Evolutionary conservation across 2,888 invertebrate genomes (phyloP).

Genomic region (Meloe dianella): DNA sequence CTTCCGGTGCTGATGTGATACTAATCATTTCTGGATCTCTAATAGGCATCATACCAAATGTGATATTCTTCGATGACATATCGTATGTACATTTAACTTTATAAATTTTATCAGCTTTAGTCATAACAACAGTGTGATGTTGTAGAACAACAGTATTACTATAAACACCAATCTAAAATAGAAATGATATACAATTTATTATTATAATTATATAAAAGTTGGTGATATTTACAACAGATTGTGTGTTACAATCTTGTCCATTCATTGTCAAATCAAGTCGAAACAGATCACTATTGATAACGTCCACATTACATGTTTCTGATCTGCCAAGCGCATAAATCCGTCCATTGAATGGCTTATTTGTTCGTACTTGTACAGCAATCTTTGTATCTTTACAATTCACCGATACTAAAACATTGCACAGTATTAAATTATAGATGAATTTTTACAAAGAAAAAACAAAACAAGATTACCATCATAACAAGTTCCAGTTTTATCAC

Average conservation of each 20-base stretch:
- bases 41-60: slow-evolving; percentile 97
- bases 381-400: slow-evolving; percentile 95
- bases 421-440: slow-evolving; percentile 12
- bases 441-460: neutral
- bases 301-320: slow-evolving; percentile 94
- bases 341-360: slow-evolving; percentile 92
- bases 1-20: slow-evolving; percentile 93
- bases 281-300: slow-evolving; percentile 90
- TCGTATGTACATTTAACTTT: slow-evolving; percentile 96
- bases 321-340: slow-evolving; percentile 93
- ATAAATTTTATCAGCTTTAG: slow-evolving; percentile 95
- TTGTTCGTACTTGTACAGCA: slow-evolving; percentile 90
- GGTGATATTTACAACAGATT: slow-evolving; percentile 87
- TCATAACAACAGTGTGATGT: slow-evolving; percentile 95
- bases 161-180: slow-evolving; percentile 82
- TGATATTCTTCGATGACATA: slow-evolving; percentile 95
- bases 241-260: slow-evolving; percentile 94
- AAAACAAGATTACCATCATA: slow-evolving; percentile 77
- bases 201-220: no score
- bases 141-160: slow-evolving; percentile 93
- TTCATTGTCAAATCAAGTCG: slow-evolving; percentile 90
- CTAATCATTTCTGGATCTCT: slow-evolving; percentile 96
- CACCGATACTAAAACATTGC: slow-evolving; percentile 81
- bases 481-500: slow-evolving; percentile 93
- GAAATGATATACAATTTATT: no score